phyloP scores from a whole-genome alignment of 2,888 invertebrate genomes.

The Diloba caeruleocephala region DNA sequence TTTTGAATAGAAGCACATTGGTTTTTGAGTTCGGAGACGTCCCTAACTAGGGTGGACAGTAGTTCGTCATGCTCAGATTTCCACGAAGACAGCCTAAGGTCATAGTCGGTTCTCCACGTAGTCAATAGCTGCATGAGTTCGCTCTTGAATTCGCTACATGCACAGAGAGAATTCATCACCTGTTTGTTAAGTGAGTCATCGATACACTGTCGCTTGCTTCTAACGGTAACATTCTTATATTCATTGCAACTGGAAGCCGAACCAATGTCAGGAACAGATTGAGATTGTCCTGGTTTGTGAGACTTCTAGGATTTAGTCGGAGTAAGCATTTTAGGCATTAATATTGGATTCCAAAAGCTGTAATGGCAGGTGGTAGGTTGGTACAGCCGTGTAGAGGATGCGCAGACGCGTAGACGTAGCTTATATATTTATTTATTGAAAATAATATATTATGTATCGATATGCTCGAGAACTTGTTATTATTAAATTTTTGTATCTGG shows the following conservation, averaged over 20 bases:
- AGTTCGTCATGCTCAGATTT: neutral
- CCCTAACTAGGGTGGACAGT: neutral
- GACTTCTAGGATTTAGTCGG: constrained; percentile 1
- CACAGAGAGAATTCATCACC: neutral
- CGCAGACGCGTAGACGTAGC: too few species aligned
- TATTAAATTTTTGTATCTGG: constrained; percentile 1
- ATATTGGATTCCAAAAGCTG: neutral
- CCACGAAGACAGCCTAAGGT: neutral
- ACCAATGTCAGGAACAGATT: constrained; percentile 1
- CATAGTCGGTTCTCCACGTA: neutral
- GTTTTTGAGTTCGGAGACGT: constrained; percentile 1
- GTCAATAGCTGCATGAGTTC: neutral
- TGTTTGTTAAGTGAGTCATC: neutral
- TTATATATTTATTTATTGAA: neutral
- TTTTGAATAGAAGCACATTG: neutral
- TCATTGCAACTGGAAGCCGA: neutral
- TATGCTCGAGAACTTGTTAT: constrained; percentile 1
- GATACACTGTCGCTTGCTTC: neutral
- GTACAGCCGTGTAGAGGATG: too few species aligned
- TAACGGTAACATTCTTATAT: neutral
- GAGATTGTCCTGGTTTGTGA: neutral
- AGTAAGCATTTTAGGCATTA: constrained; percentile 1
- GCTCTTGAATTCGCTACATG: neutral
- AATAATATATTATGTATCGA: too few species aligned
- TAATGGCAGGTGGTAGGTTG: too few species aligned